A percentile compares a stretch with the other conserved stretches of the same genome.
phyloP scores from a whole-genome alignment of 2,113 vertebrate species.

The Gopherus flavomarginatus region DNA sequence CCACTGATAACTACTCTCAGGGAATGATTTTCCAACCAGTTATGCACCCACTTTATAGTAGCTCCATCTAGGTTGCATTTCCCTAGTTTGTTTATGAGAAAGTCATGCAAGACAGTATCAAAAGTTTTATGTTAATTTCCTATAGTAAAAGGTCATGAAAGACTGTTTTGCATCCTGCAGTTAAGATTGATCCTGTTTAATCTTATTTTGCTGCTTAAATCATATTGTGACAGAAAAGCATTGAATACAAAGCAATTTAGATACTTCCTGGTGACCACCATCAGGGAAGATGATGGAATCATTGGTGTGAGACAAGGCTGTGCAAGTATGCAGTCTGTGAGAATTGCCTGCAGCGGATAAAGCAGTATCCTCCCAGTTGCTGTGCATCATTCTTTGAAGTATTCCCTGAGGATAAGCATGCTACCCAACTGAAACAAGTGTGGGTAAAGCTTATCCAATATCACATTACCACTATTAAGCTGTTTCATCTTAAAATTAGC shows the following conservation, averaged over 20 bases:
- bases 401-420: conserved; percentile 55
- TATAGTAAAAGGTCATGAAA: not conserved
- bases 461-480: conserved; percentile 48
- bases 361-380: conserved; percentile 54
- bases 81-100: too few relatives aligned
- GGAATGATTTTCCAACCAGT: too few relatives aligned
- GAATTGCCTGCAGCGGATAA: conserved; percentile 55
- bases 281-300: not conserved
- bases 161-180: conserved; percentile 5
- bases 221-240: conserved; percentile 36
- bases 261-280: conserved; percentile 37
- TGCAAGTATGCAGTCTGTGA: conserved; percentile 49
- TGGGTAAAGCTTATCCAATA: conserved; percentile 51
- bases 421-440: conserved; percentile 56
- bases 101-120: too few relatives aligned
- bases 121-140: not conserved
- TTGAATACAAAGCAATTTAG: conserved; percentile 43
- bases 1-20: too few relatives aligned
- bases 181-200: conserved; percentile 37
- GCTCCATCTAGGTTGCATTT: too few relatives aligned
- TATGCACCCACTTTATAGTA: too few relatives aligned
- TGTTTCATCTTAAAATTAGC: conserved; percentile 60
- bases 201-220: conserved; percentile 30
- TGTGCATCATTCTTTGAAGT: conserved; percentile 71
- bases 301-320: conserved; percentile 52